Conservation (phyloP, 2,113 vertebrate species). For the Psettodes erumei region DNA sequence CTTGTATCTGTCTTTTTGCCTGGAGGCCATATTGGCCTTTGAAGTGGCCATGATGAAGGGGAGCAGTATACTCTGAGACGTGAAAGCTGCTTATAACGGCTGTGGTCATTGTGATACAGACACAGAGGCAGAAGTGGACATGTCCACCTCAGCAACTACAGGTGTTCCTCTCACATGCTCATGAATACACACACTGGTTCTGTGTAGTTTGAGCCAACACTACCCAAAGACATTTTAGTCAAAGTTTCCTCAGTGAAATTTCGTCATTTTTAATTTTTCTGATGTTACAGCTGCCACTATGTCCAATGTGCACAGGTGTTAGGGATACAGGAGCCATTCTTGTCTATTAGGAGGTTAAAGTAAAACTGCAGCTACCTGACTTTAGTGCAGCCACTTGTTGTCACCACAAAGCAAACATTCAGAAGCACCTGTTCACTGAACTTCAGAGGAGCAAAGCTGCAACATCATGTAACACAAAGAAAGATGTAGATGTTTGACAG, state of each 20-base stretch:
- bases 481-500: neutral
- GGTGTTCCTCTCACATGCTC: neutral
- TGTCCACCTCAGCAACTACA: neutral
- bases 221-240: neutral
- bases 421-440: neutral
- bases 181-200: neutral
- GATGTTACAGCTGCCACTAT: too few relatives aligned
- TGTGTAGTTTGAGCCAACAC: neutral
- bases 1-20: conserved; percentile 36
- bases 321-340: too few relatives aligned
- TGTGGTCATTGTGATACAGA: conserved; percentile 43
- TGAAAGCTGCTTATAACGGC: conserved; percentile 58
- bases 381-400: too few relatives aligned
- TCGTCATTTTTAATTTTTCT: too few relatives aligned
- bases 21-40: conserved; percentile 66
- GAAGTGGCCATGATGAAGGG: conserved; percentile 69
- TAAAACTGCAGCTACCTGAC: too few relatives aligned
- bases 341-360: neutral
- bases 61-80: conserved; percentile 45
- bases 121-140: neutral
- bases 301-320: too few relatives aligned
- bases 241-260: too few relatives aligned
- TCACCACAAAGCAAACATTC: neutral
- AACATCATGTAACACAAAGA: neutral
- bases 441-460: neutral